Evolutionary conservation across 2,888 invertebrate genomes (phyloP).

Genomic region (Holacanthella duospinosa): DNA sequence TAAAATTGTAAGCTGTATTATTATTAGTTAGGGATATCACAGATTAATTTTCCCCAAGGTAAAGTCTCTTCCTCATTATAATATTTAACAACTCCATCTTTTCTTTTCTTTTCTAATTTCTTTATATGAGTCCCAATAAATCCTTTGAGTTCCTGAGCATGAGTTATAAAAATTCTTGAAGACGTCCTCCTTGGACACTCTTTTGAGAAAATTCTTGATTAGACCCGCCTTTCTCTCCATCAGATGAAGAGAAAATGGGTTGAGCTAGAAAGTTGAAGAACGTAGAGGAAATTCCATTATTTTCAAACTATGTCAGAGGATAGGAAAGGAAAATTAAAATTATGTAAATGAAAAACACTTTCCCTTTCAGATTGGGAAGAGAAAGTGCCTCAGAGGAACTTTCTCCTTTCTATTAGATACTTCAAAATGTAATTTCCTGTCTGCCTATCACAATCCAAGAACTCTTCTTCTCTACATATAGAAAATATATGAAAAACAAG

Average conservation of each 20-base stretch:
- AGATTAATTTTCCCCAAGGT: neutral
- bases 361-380: neutral
- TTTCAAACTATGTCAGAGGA: neutral
- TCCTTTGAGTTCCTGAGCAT: no score
- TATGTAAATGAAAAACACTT: slow-evolving; percentile 6
- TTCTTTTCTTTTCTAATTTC: neutral
- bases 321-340: neutral
- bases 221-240: neutral
- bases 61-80: neutral
- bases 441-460: neutral
- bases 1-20: no score
- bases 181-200: neutral
- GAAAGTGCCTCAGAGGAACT: neutral
- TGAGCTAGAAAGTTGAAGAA: neutral
- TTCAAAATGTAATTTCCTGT: slow-evolving; percentile 4
- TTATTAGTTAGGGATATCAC: no score
- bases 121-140: no score
- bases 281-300: slow-evolving; percentile 2
- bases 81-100: neutral
- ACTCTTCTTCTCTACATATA: no score
- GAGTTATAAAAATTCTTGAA: neutral
- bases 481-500: no score
- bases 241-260: neutral
- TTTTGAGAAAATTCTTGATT: neutral
- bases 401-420: slow-evolving; percentile 2